phyloP scores from a whole-genome alignment of 2,888 invertebrate genomes.

The Pecten maximus region DNA sequence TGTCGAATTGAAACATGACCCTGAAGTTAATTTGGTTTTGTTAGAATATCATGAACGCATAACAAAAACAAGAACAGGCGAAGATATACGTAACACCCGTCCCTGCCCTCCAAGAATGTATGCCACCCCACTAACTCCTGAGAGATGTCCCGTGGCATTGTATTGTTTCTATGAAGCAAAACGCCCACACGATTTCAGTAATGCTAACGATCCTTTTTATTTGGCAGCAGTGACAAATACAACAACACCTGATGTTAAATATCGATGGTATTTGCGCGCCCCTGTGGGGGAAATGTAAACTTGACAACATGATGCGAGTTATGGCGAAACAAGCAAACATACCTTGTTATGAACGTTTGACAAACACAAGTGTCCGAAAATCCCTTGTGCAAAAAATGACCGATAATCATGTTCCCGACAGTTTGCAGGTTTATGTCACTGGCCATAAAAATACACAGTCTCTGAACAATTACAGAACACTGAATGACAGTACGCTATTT shows the following conservation, averaged over 20 bases:
- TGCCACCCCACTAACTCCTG: not conserved
- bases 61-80: conserved; percentile 50
- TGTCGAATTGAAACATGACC: conserved; percentile 42
- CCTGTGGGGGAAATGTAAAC: conserved; percentile 36
- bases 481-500: not conserved
- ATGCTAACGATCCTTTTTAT: conserved; percentile 26
- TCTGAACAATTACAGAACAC: conserved; percentile 35
- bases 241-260: no score
- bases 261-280: no score
- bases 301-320: conserved; percentile 14
- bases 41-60: conserved; percentile 42
- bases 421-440: conserved; percentile 23
- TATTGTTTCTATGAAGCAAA: conserved; percentile 40
- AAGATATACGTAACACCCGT: conserved; percentile 22
- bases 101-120: conserved; percentile 31
- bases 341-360: not conserved
- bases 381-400: conserved; percentile 33
- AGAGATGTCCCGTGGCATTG: conserved; percentile 30
- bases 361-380: conserved; percentile 42
- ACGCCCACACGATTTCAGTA: not conserved
- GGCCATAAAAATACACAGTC: conserved; percentile 41
- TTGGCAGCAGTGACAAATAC: conserved; percentile 30
- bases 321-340: conserved; percentile 37
- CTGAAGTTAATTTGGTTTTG: not conserved
- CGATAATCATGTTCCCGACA: conserved; percentile 16